Percentiles rank a stretch among this genome's conserved stretches.
Conservation (phyloP, 2,888 invertebrate genomes). For the Eupithecia subfuscata region DNA sequence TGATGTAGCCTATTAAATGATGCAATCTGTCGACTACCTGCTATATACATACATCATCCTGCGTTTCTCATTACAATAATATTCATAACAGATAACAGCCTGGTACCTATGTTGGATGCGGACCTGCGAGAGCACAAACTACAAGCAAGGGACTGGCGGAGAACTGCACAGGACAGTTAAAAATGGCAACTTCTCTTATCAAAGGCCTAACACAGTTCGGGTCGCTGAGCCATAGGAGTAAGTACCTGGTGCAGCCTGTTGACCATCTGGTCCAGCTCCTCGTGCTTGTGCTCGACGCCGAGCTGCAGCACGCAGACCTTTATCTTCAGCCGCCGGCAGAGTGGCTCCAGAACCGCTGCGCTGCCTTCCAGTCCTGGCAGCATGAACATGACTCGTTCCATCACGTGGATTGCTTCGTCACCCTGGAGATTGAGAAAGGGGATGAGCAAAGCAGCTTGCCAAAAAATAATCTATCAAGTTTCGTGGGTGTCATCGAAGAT, state of each 20-base stretch:
- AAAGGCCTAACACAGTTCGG: too few species aligned
- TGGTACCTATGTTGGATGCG: too few species aligned
- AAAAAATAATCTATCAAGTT: background rate
- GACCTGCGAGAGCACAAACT: too few species aligned
- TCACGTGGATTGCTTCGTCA: constrained; percentile 73
- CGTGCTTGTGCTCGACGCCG: constrained; percentile 67
- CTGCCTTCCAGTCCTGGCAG: constrained; percentile 89
- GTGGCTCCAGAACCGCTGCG: constrained; percentile 78
- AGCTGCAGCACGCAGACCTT: constrained; percentile 83
- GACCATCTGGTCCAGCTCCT: constrained; percentile 80
- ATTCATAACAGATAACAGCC: too few species aligned
- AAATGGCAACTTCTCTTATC: too few species aligned
- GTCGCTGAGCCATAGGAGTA: too few species aligned
- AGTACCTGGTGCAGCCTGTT: constrained; percentile 79
- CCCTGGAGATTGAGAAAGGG: constrained; percentile 53
- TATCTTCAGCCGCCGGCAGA: constrained; percentile 79
- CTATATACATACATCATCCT: too few species aligned
- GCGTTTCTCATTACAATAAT: too few species aligned
- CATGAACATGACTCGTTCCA: constrained; percentile 81
- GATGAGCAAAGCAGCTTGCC: background rate
- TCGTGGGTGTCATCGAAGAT: background rate
- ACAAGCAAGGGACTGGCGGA: too few species aligned
- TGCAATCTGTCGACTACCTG: too few species aligned
- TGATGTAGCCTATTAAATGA: too few species aligned
- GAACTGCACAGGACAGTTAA: too few species aligned